Evolutionary conservation across 1,140 invertebrate genomes (phyloP).

Genomic region (Brachionus sp.): DNA sequence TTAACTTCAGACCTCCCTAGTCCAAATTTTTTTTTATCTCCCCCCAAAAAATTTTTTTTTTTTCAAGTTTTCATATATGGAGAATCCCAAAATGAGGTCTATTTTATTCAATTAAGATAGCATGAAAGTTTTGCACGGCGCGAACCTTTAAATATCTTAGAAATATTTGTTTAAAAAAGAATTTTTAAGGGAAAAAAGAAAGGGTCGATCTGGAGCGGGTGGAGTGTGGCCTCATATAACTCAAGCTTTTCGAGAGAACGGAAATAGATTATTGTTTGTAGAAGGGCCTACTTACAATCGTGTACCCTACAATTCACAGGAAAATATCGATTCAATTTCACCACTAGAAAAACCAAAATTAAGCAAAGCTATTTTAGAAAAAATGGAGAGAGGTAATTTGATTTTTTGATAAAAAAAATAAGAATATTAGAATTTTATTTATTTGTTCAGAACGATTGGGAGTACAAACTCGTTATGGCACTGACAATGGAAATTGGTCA

Average conservation of each 20-base stretch:
- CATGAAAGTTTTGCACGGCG: too few species aligned
- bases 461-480: slow-evolving; percentile 31
- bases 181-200: slow-evolving; percentile 23
- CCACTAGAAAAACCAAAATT: not conserved
- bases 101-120: too few species aligned
- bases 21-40: too few species aligned
- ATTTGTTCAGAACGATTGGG: not conserved
- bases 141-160: too few species aligned
- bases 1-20: too few species aligned
- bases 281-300: slow-evolving; percentile 22
- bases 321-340: not conserved
- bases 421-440: not conserved
- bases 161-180: too few species aligned
- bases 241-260: slow-evolving; percentile 38
- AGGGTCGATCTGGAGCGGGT: slow-evolving; percentile 23
- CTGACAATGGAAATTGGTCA: slow-evolving; percentile 37
- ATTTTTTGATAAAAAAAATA: not conserved
- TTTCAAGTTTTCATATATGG: too few species aligned
- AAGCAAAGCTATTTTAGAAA: not conserved
- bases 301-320: not conserved
- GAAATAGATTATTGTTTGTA: slow-evolving; percentile 15
- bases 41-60: too few species aligned
- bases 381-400: slow-evolving; percentile 38
- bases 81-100: too few species aligned
- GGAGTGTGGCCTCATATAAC: slow-evolving; percentile 36